phyloP scores from a whole-genome alignment of 2,888 invertebrate species.

The Tipula helvola region DNA sequence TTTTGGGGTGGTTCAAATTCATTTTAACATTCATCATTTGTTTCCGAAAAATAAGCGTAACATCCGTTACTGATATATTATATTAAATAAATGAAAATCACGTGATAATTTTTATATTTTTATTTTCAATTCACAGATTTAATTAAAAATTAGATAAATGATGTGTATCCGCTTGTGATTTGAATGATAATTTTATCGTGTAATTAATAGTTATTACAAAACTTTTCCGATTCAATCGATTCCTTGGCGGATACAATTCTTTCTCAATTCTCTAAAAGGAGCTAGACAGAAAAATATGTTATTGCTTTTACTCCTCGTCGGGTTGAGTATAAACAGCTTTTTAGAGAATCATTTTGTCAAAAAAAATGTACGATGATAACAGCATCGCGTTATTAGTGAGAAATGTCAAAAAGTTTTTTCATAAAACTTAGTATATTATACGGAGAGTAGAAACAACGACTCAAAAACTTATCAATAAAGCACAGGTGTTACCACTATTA shows the following conservation, averaged over 20 bases:
- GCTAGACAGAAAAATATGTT: too few species aligned
- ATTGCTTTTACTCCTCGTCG: too few species aligned
- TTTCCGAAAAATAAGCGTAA: not conserved
- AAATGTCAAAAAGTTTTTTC: not conserved
- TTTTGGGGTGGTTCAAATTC: too few species aligned
- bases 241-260: too few species aligned
- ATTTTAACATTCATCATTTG: too few species aligned
- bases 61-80: not conserved
- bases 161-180: not conserved
- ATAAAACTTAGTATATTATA: not conserved
- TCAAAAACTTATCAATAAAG: not conserved
- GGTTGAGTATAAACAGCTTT: too few species aligned
- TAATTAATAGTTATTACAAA: not conserved
- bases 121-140: not conserved
- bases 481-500: not conserved
- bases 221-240: too few species aligned
- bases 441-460: not conserved
- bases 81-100: not conserved
- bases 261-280: too few species aligned
- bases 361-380: too few species aligned
- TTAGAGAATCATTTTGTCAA: too few species aligned
- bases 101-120: too few species aligned
- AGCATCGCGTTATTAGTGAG: too few species aligned
- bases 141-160: not conserved
- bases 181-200: not conserved